Conservation (phyloP, 2,113 vertebrate species). For the Mirounga angustirostris region DNA sequence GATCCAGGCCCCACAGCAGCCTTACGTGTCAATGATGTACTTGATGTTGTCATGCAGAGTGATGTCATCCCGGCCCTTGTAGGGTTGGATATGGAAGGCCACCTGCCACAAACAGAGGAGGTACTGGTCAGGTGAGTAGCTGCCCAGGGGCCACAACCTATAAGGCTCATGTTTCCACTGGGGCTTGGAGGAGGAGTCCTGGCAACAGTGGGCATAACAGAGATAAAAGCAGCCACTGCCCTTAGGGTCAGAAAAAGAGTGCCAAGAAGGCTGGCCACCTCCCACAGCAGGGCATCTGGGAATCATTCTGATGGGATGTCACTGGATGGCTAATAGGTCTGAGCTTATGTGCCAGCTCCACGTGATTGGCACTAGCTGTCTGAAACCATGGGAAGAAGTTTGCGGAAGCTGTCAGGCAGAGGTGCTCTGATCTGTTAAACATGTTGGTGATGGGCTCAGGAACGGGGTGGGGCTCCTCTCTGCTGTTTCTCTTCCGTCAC, state of each 20-base stretch:
- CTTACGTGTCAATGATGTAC: constrained; percentile 95
- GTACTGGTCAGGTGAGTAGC: background rate
- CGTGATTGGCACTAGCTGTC: background rate
- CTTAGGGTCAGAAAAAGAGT: background rate
- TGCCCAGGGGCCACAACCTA: background rate
- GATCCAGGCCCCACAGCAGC: constrained; percentile 6
- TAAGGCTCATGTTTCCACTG: background rate
- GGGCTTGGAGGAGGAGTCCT: background rate
- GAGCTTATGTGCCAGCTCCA: background rate
- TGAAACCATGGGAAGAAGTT: background rate
- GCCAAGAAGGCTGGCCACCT: background rate
- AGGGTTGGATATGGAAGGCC: constrained; percentile 95
- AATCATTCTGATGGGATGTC: background rate
- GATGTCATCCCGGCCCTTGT: constrained; percentile 93
- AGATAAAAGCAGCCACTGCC: background rate
- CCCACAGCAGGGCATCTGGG: background rate
- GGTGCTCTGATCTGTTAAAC: background rate
- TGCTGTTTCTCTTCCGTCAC: background rate
- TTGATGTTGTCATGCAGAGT: constrained; percentile 94
- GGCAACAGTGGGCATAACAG: background rate
- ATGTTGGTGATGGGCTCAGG: background rate
- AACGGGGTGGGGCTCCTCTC: background rate
- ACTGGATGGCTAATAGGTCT: background rate
- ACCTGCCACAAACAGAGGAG: constrained; percentile 87
- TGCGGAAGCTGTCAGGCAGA: background rate